Conservation (phyloP, 2,888 invertebrate species). For the Coelinius sp. region DNA sequence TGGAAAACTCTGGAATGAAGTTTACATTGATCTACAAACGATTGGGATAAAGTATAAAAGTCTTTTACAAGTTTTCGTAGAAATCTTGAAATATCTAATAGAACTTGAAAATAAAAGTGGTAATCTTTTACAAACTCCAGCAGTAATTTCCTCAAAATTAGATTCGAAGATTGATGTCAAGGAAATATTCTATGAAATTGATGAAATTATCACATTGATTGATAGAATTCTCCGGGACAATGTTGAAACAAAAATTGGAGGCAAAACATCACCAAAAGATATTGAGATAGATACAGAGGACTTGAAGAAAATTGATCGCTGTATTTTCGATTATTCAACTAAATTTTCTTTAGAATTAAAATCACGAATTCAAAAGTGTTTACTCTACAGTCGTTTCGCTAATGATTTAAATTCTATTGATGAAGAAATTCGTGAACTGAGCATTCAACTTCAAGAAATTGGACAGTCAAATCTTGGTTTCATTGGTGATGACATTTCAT, state of each 20-base stretch:
- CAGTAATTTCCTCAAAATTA: conserved; percentile 43
- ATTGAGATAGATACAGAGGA: conserved; percentile 80
- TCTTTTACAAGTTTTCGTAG: conserved; percentile 79
- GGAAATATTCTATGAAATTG: conserved; percentile 32
- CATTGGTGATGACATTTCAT: conserved; percentile 80
- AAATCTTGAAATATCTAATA: conserved; percentile 79
- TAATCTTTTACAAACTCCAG: conserved; percentile 57
- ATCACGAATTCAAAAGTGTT: conserved; percentile 76
- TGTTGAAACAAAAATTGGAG: neutral
- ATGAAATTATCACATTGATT: neutral
- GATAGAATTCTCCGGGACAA: neutral
- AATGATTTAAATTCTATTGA: conserved; percentile 81
- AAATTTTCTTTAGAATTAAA: conserved; percentile 74
- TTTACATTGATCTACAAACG: conserved; percentile 78
- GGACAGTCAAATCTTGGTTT: conserved; percentile 52
- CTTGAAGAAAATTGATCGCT: conserved; percentile 76
- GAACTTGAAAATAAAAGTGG: conserved; percentile 67
- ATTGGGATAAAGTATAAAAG: conserved; percentile 81
- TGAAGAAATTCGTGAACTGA: conserved; percentile 73
- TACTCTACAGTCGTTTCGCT: conserved; percentile 78
- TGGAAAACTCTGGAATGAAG: conserved; percentile 77
- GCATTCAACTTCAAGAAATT: conserved; percentile 56
- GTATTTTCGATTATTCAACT: conserved; percentile 78
- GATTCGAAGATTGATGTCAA: conserved; percentile 39
- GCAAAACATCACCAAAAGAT: neutral